Base-by-base conservation (phyloP, 2,888 invertebrate genomes). In the Geophilus truncorum region DNA sequence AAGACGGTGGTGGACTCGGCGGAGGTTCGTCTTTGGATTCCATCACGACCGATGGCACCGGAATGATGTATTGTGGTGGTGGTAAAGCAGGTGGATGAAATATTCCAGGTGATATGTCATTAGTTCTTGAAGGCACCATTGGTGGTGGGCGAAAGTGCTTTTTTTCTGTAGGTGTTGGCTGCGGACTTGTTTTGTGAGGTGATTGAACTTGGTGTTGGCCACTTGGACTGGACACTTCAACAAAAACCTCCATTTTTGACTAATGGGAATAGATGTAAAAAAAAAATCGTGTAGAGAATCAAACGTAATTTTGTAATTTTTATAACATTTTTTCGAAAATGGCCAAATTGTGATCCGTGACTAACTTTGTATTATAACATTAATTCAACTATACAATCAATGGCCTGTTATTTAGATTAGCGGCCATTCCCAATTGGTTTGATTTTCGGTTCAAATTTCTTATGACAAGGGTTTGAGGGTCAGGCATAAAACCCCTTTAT, bases 91-190 rank as follows among this genome's bases (percentile, higher is more conserved):
- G 28, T 15, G 32, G 18, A 28, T 78, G 23, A 18, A 18, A 30
- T 70, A 15, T 51, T 23, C 34, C 25, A 21, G 15, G 62, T 25
- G 6, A 15, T 7, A 21, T 6, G 28, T n/a, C 23, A 36, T 30
- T 45, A 32, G 32, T 25, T 82, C 57, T 12, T 81, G 78, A 0
- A 81, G 80, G n/a, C 81, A 82, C 25, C 83, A 83, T 4, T 4
- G 75, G 75, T 3, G 83, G 82, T 7, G 81, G 75, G 70, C 83
- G 82, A 9, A 85, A 77, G 5, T 84, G 83, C 51, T 84, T 84
- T 45, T 84, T 84, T 30, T 85, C 86, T 25, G 84, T 84, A 82
- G 82, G 82, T 51, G 82, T 78, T 77, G 81, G 77, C 23, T 18
- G 30, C 2, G 51, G 51, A 77, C 36, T 80, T 36, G 80, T 80